Base-by-base conservation (phyloP, 2,888 invertebrate genomes). In the Sphaerophoria taeniata region DNA sequence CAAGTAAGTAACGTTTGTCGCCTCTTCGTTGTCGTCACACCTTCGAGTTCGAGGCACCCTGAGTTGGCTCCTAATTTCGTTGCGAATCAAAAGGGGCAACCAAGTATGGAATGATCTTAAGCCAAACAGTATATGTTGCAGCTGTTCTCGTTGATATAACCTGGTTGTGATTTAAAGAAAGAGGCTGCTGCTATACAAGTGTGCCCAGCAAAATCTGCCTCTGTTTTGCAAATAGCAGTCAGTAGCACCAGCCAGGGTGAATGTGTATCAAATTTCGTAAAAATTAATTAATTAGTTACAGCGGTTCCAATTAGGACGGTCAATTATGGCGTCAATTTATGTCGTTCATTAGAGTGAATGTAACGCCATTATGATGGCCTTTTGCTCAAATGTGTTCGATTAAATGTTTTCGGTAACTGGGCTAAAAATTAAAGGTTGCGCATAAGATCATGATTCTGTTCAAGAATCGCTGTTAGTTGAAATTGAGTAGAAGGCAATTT, bases 231-330 rank as follows among this genome's bases (percentile, higher is more conserved):
- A 56, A 33, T 45, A 45, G 11, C 45, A 39, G 33, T 2, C 56
- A 58, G 39, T 36, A 14, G 9, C 47, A 34, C 9, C 14, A 60
- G 7, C 33, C 31, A 65, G 36, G 67, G 78, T 83, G 80, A 84
- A 80, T 79, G 75, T 84, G 84, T 79, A 72, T 80, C 84, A 75
- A 84, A 84, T 84, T 80, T 79, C 61, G 69, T 43, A 69, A 83
- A 58, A 80, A 84, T 80, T 80, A 80, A 84, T 84, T 80, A 84
- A 84, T 84, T 84, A 76, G 73, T 47, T 72, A 76, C 80, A 84
- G 71, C 55, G 75, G 71, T 53, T 49, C 80, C 80, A 84, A 84
- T 84, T 84, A 84, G 84, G 79, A 76, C 75, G 58, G 84, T 73
- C 67, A 80, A 76, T 84, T 80, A 80, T 56, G 55, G 72, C 72